A percentile compares a stretch with the other conserved stretches of the same genome.
Evolutionary conservation across 2,797 vertebrate genomes (phyloP).

Genomic region (Hydrophis major): DNA sequence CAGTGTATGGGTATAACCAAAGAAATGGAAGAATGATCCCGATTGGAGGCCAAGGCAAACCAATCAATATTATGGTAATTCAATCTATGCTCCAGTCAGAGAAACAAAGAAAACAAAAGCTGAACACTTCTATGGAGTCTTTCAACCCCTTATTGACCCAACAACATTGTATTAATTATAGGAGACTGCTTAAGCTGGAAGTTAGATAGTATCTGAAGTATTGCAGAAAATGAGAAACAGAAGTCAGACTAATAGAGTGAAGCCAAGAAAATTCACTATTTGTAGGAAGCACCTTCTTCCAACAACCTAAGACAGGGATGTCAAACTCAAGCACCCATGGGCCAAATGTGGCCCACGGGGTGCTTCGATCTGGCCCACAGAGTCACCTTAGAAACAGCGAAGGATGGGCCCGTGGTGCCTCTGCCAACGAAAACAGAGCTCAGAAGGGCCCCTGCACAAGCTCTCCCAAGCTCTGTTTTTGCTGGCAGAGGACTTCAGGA

Average conservation of each 20-base stretch:
- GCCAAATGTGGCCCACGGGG: too few species aligned
- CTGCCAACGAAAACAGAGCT: too few species aligned
- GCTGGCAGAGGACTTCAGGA: too few species aligned
- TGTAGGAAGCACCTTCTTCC: background rate
- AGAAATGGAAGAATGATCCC: background rate
- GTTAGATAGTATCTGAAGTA: background rate
- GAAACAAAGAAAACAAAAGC: background rate
- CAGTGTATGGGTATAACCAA: background rate
- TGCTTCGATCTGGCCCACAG: too few species aligned
- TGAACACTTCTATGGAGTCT: background rate
- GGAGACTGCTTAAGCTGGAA: background rate
- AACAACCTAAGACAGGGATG: background rate
- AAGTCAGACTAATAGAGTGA: background rate
- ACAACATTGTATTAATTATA: background rate
- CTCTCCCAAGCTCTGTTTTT: too few species aligned
- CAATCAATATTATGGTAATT: background rate
- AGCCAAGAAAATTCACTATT: background rate
- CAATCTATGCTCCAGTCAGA: background rate
- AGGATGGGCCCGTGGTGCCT: too few species aligned
- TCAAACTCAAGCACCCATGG: too few species aligned
- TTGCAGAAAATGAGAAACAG: background rate
- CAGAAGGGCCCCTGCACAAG: accelerated
- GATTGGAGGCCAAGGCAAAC: background rate
- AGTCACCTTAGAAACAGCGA: too few species aligned
- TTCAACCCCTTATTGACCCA: background rate